Conservation (phyloP, 1,140 invertebrate species). For the Elymnias hypermnestra region DNA sequence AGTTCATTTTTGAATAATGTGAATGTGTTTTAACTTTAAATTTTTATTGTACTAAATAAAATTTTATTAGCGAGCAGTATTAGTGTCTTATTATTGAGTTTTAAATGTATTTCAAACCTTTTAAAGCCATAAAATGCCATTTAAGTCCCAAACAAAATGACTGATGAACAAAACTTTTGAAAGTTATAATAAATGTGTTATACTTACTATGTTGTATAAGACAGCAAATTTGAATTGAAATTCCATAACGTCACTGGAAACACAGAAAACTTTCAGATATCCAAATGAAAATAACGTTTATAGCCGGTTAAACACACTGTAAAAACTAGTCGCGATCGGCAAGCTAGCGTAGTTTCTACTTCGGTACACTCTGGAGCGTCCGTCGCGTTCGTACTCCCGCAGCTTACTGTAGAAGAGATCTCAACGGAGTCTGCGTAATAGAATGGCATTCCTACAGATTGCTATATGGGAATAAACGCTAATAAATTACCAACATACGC, state of each 20-base stretch:
- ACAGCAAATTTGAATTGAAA: background rate
- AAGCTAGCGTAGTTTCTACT: slow-evolving; percentile 34
- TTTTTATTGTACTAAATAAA: too few species aligned
- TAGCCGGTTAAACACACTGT: slow-evolving; percentile 36
- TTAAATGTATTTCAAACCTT: too few species aligned
- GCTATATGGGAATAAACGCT: slow-evolving; percentile 72
- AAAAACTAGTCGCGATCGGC: slow-evolving; percentile 24
- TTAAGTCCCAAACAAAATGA: too few species aligned
- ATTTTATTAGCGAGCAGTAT: too few species aligned
- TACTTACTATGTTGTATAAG: slow-evolving; percentile 5
- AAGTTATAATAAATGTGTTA: too few species aligned
- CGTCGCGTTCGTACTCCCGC: slow-evolving; percentile 46
- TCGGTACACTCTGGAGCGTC: slow-evolving; percentile 45
- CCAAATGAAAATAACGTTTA: slow-evolving; percentile 7
- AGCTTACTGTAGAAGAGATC: slow-evolving; percentile 66
- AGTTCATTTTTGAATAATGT: too few species aligned
- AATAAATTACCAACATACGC: slow-evolving; percentile 72
- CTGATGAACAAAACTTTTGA: too few species aligned
- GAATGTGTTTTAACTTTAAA: too few species aligned
- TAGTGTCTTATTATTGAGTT: too few species aligned
- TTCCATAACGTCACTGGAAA: slow-evolving; percentile 11
- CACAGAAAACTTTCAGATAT: slow-evolving; percentile 5
- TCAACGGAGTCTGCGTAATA: slow-evolving; percentile 73
- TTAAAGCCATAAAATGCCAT: too few species aligned
- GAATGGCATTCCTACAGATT: slow-evolving; percentile 70